Conservation (phyloP, 2,797 vertebrate species). For the Scleropages formosus region DNA sequence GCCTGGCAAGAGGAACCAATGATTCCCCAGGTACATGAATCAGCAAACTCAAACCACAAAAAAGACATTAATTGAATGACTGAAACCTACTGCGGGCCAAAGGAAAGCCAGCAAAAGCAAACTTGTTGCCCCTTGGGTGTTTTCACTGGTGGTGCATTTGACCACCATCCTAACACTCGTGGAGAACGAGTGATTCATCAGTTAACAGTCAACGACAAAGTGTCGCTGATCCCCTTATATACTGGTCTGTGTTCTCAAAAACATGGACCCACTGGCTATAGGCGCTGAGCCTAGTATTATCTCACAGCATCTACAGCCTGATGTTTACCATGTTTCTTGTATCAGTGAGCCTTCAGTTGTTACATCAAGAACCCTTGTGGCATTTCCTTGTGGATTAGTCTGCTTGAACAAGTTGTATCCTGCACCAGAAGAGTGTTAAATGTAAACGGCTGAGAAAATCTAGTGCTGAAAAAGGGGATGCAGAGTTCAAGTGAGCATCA, state of each 20-base stretch:
- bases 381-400: not conserved
- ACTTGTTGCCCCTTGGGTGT: not conserved
- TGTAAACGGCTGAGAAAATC: constrained; percentile 21
- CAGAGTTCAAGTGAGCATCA: constrained; percentile 34
- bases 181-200: not conserved
- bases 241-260: constrained; percentile 11
- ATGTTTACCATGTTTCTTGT: constrained; percentile 9
- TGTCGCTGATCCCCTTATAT: not conserved
- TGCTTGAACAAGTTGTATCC: not conserved
- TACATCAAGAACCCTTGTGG: not conserved
- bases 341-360: not conserved
- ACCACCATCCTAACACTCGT: no score
- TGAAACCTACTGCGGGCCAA: not conserved
- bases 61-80: not conserved
- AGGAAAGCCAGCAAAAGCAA: not conserved
- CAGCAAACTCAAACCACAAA: not conserved
- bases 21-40: not conserved
- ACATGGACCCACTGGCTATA: not conserved
- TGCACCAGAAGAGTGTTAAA: not conserved
- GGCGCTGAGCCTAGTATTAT: not conserved
- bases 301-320: no score
- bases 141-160: no score
- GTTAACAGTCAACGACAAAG: not conserved
- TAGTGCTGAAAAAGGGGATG: constrained; percentile 6
- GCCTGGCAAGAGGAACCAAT: not conserved